Evolutionary conservation across 2,888 invertebrate species (phyloP), one percentile per base, ranked within the genome.

Genomic region (Eristalis pertinax): DNA sequence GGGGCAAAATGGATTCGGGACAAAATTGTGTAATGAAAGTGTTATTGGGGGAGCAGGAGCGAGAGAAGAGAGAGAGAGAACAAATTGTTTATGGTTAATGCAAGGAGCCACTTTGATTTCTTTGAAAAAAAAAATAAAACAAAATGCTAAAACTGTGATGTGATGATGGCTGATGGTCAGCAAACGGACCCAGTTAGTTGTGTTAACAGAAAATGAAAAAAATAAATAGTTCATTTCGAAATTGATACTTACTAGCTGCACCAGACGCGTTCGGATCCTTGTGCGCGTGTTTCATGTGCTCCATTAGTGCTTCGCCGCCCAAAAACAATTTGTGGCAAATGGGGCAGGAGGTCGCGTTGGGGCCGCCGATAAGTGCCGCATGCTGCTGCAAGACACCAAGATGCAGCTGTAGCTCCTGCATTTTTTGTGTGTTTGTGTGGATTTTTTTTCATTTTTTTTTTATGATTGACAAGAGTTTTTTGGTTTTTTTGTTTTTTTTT

Each of bases 341-440:
- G 72, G 98, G 98, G 94, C 98, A 98, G 90, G 97, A 97, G 86
- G 97, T 97, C 89, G 98, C 97, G 92, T 97, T 97, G 89, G 98
- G 97, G 91, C 98, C 98, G 91, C 98, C 97, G 92, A 96, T 96
- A 92, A 98, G 95, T 92, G 98, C 98, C 91, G 97, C 97, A 94
- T 98, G 98, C 96, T 98, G 98, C 96, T 98, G 97, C 95, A 97
- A 96, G 95, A 97, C 97, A 96, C 97, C 97, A 95, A 96, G 96
- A 96, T 97, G 97, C 95, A 96, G 95, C 96, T 97, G 97, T 95
- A 97, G 96, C 96, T 96, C 96, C 96, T 95, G 94, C 92, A 84
- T 85, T 84, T 87, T 89, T 88, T 72, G 80, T 74, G 63, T 50
- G n/a, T 73, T 4, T 43, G 8, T 43, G 15, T 43, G 43, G 43